Evolutionary conservation across 1,140 invertebrate species (phyloP).

Genomic region (Ceratina japonica): DNA sequence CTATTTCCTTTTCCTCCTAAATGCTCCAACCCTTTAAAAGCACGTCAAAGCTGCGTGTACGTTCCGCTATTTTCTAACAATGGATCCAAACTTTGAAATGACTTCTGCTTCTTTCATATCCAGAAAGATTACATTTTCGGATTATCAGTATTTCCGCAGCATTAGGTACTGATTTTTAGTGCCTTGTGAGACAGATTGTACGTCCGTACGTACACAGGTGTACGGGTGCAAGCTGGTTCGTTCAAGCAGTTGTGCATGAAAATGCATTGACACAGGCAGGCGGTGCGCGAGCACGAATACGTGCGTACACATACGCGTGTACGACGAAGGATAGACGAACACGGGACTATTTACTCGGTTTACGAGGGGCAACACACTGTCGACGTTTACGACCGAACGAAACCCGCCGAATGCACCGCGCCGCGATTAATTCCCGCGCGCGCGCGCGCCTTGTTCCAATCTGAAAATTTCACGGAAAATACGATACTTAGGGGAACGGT

Average conservation of each 20-base stretch:
- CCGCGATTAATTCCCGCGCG: slow-evolving; percentile 50
- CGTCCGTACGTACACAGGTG: background rate
- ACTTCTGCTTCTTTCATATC: too few species aligned
- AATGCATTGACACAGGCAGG: background rate
- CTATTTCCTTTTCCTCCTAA: too few species aligned
- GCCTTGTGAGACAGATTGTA: background rate
- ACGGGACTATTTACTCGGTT: slow-evolving; percentile 51
- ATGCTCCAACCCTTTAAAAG: too few species aligned
- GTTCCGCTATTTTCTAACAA: too few species aligned
- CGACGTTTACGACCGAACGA: slow-evolving; percentile 59
- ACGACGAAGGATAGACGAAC: slow-evolving; percentile 23
- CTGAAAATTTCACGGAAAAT: slow-evolving; percentile 56
- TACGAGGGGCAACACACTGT: slow-evolving; percentile 49
- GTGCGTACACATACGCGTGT: background rate
- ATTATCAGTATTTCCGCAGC: too few species aligned
- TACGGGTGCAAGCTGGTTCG: slow-evolving; percentile 11
- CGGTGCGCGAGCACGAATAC: background rate
- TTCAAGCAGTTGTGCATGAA: slow-evolving; percentile 14
- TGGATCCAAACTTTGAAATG: too few species aligned
- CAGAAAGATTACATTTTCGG: too few species aligned
- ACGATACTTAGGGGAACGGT: slow-evolving; percentile 16
- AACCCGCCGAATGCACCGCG: slow-evolving; percentile 43
- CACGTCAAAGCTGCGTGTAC: background rate
- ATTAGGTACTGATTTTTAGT: too few species aligned
- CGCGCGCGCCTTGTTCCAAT: slow-evolving; percentile 38